Base-by-base conservation (phyloP, 1,140 invertebrate genomes). In the Psix sp. region DNA sequence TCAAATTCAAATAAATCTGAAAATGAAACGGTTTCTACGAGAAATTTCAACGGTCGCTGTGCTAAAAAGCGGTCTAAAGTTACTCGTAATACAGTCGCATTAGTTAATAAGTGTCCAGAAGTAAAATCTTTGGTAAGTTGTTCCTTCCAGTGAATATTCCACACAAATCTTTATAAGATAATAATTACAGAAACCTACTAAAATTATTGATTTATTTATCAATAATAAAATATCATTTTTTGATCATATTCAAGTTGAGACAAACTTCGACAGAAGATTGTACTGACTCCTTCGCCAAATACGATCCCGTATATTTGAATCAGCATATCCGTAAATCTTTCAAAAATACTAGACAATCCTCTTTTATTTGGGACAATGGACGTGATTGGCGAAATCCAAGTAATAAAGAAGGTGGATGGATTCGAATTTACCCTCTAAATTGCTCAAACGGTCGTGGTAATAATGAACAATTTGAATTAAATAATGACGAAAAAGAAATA, bases 351-450 rank as follows among this genome's bases (percentile, higher is more conserved):
- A 68, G 67, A 38, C 65, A 84, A 17, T 36, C 18, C 45, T 20
- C 57, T 17, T 46, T 76, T 2, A 48, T 82, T 4, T 91, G 91
- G 90, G 89, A 91, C 15, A 91, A 92, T 78, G 91, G 90, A 3
- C 83, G 84, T 24, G 88, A 91, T 59, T 92, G 91, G 91, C 84
- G 82, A 11, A 80, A 81, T 43, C 85, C 90, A 0, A 86, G 84
- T n/a, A 77, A 79, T 6, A 79, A 79, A 15, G 90, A 90, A 77
- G 91, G 91, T 3, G 89, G 89, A 15, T 92, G 91, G 91, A 86
- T 90, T 11, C 80, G 90, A 46, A 84, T 91, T n/a, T 91, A 88
- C 82, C 91, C 91, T 15, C 60, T 87, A 11, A 68, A 49, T 17
- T 63, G 52, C 15, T 49, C 38, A 83, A 74, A 24, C 54, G 13